These are phyloP conservation scores for Syngnathus acus DNA, from an alignment of 2,797 vertebrate species.

Conservation along the genomic window DNA sequence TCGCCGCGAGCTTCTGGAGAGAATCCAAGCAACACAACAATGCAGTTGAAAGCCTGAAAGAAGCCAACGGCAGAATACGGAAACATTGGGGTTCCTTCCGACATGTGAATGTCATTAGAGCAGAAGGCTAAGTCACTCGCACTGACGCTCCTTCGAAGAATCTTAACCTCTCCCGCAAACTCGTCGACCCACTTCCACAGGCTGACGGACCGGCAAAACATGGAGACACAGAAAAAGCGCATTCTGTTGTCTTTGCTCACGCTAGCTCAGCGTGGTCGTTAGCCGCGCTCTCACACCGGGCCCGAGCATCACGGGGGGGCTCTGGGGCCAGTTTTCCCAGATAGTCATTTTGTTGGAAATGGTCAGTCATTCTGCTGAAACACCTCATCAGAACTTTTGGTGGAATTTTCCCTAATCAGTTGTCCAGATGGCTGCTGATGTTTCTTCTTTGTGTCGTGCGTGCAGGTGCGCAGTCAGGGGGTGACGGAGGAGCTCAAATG, in stretches of 20 bases:
- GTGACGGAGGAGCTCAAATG: conserved; percentile 78
- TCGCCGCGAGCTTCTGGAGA: background rate
- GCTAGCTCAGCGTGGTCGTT: conserved; percentile 56
- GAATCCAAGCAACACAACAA: background rate
- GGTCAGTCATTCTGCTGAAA: background rate
- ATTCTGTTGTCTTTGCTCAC: conserved; percentile 42
- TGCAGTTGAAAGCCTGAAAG: background rate
- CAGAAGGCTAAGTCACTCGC: background rate
- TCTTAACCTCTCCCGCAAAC: conserved; percentile 19
- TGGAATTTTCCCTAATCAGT: background rate
- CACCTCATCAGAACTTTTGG: background rate
- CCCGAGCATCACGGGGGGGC: background rate
- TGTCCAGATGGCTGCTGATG: background rate
- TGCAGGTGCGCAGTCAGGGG: conserved; percentile 73
- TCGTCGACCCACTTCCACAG: conserved; percentile 1
- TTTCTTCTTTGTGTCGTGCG: conserved; percentile 10
- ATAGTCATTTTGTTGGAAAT: background rate
- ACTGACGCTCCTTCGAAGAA: background rate
- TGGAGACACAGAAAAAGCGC: conserved; percentile 17
- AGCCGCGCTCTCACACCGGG: conserved; percentile 46
- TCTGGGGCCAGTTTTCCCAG: background rate
- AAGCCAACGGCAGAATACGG: background rate
- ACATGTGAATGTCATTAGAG: conserved; percentile 21
- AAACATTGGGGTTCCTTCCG: background rate
- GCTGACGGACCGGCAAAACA: background rate